phyloP scores from a whole-genome alignment of 2,113 vertebrate genomes.

The Petrocephalus zakoni region DNA sequence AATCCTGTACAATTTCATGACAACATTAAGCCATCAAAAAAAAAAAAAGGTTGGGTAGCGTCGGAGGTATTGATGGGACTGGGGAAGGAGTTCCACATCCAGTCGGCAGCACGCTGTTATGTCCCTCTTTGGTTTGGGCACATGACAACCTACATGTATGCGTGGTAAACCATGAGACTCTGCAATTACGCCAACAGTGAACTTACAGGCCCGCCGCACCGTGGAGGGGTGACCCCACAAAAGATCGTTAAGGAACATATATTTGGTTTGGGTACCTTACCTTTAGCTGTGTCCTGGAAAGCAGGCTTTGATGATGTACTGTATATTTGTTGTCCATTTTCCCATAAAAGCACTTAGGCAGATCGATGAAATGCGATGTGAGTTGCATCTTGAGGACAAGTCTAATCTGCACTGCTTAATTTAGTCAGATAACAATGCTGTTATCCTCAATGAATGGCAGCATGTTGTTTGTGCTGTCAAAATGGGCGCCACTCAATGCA shows the following conservation, averaged over 20 bases:
- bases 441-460: background rate
- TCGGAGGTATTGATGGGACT: too few relatives aligned
- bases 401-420: background rate
- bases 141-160: too few relatives aligned
- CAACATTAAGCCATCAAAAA: too few relatives aligned
- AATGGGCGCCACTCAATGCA: background rate
- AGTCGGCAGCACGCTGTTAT: background rate
- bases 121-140: background rate
- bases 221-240: background rate
- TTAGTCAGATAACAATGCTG: background rate
- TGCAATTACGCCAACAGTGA: background rate
- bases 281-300: background rate
- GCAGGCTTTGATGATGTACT: background rate
- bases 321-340: background rate
- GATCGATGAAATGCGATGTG: constrained; percentile 5
- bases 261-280: background rate
- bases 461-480: background rate
- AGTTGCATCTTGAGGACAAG: background rate
- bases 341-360: background rate
- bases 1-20: too few relatives aligned
- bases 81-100: background rate
- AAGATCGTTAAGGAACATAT: background rate
- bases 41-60: too few relatives aligned
- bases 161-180: background rate
- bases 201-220: background rate